Conservation (phyloP, 1,140 invertebrate genomes). For the Globodera rostochiensis region DNA sequence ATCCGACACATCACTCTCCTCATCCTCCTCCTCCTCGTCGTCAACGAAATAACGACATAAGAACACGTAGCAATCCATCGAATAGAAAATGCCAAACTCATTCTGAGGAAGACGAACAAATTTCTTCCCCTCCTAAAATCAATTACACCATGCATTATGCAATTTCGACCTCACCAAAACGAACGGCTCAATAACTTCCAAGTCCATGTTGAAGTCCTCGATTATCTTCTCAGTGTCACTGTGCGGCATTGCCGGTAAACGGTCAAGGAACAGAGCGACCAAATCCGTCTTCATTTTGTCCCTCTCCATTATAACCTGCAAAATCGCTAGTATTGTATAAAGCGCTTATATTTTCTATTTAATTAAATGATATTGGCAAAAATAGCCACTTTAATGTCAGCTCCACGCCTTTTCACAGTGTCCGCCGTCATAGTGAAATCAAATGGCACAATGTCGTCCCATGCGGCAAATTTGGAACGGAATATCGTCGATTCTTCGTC, state of each 20-base stretch:
- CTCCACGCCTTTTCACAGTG: constrained; percentile 91
- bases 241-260: constrained; percentile 83
- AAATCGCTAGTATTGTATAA: background rate
- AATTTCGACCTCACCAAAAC: constrained; percentile 74
- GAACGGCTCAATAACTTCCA: constrained; percentile 94
- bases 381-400: constrained; percentile 71
- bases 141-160: background rate
- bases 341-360: no score
- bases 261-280: constrained; percentile 89
- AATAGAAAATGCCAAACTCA: constrained; percentile 90
- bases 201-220: constrained; percentile 89
- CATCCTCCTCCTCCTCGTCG: constrained; percentile 67
- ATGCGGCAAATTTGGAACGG: constrained; percentile 93
- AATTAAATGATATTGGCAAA: background rate
- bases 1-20: constrained; percentile 67
- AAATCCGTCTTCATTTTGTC: constrained; percentile 79
- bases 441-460: constrained; percentile 98
- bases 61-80: constrained; percentile 95
- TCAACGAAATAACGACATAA: constrained; percentile 88
- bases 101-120: constrained; percentile 92
- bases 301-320: constrained; percentile 67
- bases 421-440: constrained; percentile 98
- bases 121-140: constrained; percentile 76
- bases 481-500: constrained; percentile 80
- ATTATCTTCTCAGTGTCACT: constrained; percentile 85